These are phyloP conservation scores for Pseudomugil gertrudae DNA, from an alignment of 2,797 vertebrate genomes.

Conservation along the genomic window DNA sequence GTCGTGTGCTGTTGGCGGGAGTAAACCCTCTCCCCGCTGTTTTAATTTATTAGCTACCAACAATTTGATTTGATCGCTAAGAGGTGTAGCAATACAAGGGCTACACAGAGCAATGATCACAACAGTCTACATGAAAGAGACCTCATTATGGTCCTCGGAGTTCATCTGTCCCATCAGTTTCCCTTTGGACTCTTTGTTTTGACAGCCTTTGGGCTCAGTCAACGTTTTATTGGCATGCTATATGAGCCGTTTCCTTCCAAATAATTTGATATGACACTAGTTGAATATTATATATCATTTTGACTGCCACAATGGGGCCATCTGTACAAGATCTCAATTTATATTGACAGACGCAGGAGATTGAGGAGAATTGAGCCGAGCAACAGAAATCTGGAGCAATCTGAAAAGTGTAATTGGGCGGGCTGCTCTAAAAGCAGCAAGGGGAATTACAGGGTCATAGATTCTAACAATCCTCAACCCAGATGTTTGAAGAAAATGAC, in stretches of 20 bases:
- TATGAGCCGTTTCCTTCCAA: conserved; percentile 57
- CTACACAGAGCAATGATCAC: conserved; percentile 35
- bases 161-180: conserved; percentile 26
- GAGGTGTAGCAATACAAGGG: conserved; percentile 35
- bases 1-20: conserved; percentile 33
- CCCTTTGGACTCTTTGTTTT: conserved; percentile 40
- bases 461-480: conserved; percentile 55
- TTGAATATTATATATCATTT: conserved; percentile 65
- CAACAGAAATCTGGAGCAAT: conserved; percentile 42
- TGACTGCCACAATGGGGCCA: conserved; percentile 64
- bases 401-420: conserved; percentile 66
- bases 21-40: conserved; percentile 47
- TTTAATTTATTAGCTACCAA: conserved; percentile 72
- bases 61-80: conserved; percentile 62
- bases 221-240: conserved; percentile 55
- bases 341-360: conserved; percentile 66
- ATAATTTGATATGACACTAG: conserved; percentile 69
- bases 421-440: conserved; percentile 38
- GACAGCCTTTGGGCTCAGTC: conserved; percentile 54
- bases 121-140: conserved; percentile 22
- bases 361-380: conserved; percentile 54
- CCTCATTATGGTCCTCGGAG: conserved; percentile 45
- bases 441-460: conserved; percentile 63
- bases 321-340: conserved; percentile 61
- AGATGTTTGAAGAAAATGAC: conserved; percentile 63